These are phyloP conservation scores for Rhinolophus ferrumequinum DNA, from an alignment of 2,113 vertebrate genomes.

Conservation along the genomic window DNA sequence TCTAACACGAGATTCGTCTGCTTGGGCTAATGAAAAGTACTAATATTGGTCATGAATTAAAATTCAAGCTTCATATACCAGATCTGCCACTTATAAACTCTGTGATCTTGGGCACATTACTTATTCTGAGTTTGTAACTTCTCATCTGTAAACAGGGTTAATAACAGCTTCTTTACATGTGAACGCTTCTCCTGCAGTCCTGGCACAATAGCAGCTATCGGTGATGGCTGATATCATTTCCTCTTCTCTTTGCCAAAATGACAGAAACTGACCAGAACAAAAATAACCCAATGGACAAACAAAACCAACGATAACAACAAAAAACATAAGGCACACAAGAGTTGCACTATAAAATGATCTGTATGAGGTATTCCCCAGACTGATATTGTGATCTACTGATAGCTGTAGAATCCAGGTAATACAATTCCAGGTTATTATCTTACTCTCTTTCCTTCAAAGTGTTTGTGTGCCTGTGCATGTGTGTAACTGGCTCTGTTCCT, in stretches of 20 bases:
- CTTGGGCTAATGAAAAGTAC: not conserved
- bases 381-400: not conserved
- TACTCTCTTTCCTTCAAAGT: not conserved
- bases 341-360: not conserved
- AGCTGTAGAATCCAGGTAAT: not conserved
- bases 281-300: not conserved
- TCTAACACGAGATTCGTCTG: not conserved
- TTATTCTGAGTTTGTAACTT: not conserved
- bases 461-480: accelerated
- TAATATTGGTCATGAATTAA: not conserved
- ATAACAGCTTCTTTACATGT: not conserved
- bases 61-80: not conserved
- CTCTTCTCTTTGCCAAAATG: not conserved
- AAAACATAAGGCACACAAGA: not conserved
- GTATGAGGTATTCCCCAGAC: not conserved
- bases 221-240: not conserved
- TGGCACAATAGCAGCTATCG: not conserved
- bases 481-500: not conserved
- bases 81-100: not conserved
- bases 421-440: accelerated
- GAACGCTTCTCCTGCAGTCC: not conserved
- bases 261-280: not conserved
- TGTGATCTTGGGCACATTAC: not conserved
- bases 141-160: not conserved
- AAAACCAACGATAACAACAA: not conserved